Base-by-base conservation (phyloP, 2,113 vertebrate genomes). In the Crotalus tigris region DNA sequence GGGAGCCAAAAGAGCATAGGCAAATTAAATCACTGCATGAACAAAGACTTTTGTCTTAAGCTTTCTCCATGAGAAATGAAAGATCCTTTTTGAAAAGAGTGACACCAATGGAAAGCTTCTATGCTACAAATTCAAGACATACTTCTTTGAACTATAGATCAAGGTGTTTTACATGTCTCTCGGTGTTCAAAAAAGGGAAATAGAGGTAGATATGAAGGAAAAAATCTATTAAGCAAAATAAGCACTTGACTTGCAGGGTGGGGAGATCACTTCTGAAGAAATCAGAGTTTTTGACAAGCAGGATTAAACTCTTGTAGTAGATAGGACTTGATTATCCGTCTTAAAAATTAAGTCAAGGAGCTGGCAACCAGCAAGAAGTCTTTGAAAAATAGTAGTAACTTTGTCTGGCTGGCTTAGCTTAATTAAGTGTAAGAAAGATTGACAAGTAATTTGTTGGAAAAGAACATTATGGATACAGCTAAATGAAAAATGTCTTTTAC, bases 311-410 rank as follows among this genome's bases (percentile, higher is more conserved):
- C 75, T 75, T 90, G 49, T 94, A 93, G 91, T 88, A 81, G 58
- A 94, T 94, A 93, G 54, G 17, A 1, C 53, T 91, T 93, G 92
- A 93, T 92, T 91, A 95, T 91, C 1, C 0, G 94, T 87, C 90
- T 89, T 94, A 29, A 94, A 95, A 94, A 94, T 91, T 90, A 94
- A 93, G 87, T 91, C 0, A 1, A 58, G 57, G 94, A 93, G 46
- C 53, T 33, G 94, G 92, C 24, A 0, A 1, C 91, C 39, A 0
- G 1, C 54, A 93, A 85, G 55, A 88, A 10, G 4, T 90, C 69
- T 49, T n/a, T 89, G 90, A 17, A 44, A 95, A 94, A 92, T 92
- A 89, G 86, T 91, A 94, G 91, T 94, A 94, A 94, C 59, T 95
- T 55, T 93, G 93, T 96, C 61, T 51, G 93, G 54, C 44, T 3